A percentile compares a stretch with the other conserved stretches of the same genome.
These are phyloP conservation scores for Phyllotis vaccarum DNA, from an alignment of 2,797 vertebrate species.

Conservation along the genomic window DNA sequence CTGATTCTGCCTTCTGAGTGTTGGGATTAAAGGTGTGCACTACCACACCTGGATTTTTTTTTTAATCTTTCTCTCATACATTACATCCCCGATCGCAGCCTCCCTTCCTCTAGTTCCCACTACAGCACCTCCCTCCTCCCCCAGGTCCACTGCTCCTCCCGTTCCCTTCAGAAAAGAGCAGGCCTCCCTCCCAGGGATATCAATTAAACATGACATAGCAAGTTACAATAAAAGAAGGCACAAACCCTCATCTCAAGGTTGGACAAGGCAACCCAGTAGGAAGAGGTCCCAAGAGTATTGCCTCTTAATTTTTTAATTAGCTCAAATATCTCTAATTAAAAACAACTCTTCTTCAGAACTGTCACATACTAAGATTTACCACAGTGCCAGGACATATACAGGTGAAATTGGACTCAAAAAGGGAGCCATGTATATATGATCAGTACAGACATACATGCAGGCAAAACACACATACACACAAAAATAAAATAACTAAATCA, in stretches of 20 bases:
- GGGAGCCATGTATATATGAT: background rate
- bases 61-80: background rate
- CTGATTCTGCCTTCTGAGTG: background rate
- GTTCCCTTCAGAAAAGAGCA: background rate
- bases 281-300: background rate
- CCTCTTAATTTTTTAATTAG: background rate
- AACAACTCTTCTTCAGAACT: background rate
- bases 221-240: background rate
- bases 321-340: background rate
- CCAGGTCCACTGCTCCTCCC: background rate
- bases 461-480: too few species aligned
- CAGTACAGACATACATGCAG: background rate
- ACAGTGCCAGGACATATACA: background rate
- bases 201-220: rapidly evolving
- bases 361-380: background rate
- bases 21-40: background rate
- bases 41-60: background rate
- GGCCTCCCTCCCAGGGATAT: background rate
- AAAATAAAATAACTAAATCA: background rate
- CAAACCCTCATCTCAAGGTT: background rate
- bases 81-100: background rate
- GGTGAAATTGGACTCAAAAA: background rate
- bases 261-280: background rate
- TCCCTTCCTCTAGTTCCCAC: background rate
- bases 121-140: background rate